Base-by-base conservation (phyloP, 1,140 invertebrate species). In the Macrotrachela quadricornifera region DNA sequence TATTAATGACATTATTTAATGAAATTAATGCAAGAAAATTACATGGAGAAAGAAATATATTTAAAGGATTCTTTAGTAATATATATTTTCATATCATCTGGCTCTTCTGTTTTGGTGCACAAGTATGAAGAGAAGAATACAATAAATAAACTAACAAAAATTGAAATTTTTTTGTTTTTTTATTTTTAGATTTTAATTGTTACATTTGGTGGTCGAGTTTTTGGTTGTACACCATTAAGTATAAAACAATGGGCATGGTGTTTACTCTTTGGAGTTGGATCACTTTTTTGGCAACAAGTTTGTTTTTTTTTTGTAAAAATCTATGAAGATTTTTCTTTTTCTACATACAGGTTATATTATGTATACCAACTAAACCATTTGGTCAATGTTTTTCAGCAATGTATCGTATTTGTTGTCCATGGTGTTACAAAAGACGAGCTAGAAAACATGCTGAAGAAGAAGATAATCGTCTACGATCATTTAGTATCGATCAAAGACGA, bases 1-100 rank as follows among this genome's bases (percentile, higher is more conserved):
- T 99, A 48, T 90, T 97, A 85, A 99, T 97, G 92, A 99, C 92
- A 17, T 75, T 99, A 41, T 97, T 95, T 75, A 99, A 97, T 77
- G 92, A 97, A 76, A 87, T 99, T 64, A 99, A 97, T 75, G 87
- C 92, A 42, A 77, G 92, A 61, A 97, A 97, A 79, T 96, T 99
- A 65, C 91, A 97, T 74, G 91, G 91, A 54, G 88, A 97, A 74
- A 76, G 92, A 62, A 96, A 99, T 73, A 83, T 99, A 60, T 90
- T 96, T 73, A 77, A 57, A 42, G 67, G 68, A 47, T 79, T 99
- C 58, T 85, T 91, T 69, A 85, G 85, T 57, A 97, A 97, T 76
- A 86, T 87, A 39, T 92, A 97, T 64, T 99, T 95, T 75, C 90
- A 92, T 71, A 79, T 79, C 51, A 97, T 99, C 72, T 95, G 92